Evolutionary conservation across 2,888 invertebrate genomes (phyloP).

Genomic region (Tipula unca): DNA sequence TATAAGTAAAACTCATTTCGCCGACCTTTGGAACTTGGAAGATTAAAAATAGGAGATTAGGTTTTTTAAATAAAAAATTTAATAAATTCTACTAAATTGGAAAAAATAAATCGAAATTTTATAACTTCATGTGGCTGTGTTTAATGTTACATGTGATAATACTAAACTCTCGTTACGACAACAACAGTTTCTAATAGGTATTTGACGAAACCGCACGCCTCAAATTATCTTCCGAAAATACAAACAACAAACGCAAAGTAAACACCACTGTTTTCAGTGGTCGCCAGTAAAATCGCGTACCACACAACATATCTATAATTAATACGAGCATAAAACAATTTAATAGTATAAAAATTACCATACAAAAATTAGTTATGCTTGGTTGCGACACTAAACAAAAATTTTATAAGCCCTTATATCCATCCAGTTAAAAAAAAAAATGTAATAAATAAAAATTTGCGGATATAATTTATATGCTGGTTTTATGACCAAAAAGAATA

Average conservation of each 20-base stretch:
- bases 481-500: neutral
- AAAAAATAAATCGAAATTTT: too few species aligned
- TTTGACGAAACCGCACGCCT: neutral
- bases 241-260: neutral
- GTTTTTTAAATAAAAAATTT: too few species aligned
- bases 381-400: neutral
- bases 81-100: too few species aligned
- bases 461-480: neutral
- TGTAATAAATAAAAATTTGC: neutral
- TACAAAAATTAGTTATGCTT: neutral
- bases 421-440: neutral
- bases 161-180: too few species aligned
- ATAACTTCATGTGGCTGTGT: too few species aligned
- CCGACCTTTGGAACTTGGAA: too few species aligned
- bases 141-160: too few species aligned
- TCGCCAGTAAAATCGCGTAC: neutral
- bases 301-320: neutral
- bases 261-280: neutral
- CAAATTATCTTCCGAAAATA: neutral
- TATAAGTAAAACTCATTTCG: too few species aligned
- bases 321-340: neutral
- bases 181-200: too few species aligned
- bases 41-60: too few species aligned
- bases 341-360: neutral
- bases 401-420: neutral